Evolutionary conservation across 2,797 vertebrate species (phyloP), one percentile per base, ranked within the genome.

Genomic region (Alectoris magna): DNA sequence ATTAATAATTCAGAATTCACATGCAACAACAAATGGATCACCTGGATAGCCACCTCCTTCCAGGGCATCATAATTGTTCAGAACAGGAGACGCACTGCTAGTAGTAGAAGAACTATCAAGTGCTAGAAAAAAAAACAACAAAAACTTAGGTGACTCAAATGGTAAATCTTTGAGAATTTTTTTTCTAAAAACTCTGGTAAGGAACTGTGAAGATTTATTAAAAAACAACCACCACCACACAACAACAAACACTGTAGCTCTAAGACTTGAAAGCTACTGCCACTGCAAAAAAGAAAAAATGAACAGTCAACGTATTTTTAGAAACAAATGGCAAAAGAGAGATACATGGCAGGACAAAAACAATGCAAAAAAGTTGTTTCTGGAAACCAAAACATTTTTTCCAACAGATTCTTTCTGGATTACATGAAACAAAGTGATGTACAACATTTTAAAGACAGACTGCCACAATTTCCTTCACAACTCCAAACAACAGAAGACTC

Each of bases 21-120:
- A 49, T 41, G 41, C 6, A 38, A 26, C 29, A 27, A 51, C 17
- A 22, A 88, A 64, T 3, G 16, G 43, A 44, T 92, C 95, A 99
- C 99, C 99, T 97, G 98, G 97, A 96, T 98, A 99, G 94, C 97
- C 98, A 94, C 99, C 98, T 43, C 98, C 99, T 97, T 99, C 99
- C 44, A 99, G 96, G 64, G 98, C 98, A 86, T 99, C 99, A 0
- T 98, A 99, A 95, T 98, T 99, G 97, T 98, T 99, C 93, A 98
- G 98, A 95, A 99, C 97, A 10, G 99, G 99, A 74, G 99, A 99
- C 16, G 98, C 99, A 68, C 98, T 99, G 96, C 98, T 99, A 41
- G 99, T 99, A 73, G 99, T 98, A 58, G 99, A 99, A 10, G 99
- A 99, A 29, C 98, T 98, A 95, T 99, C 99, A 49, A 98, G 98